Percentiles rank a stretch among this genome's conserved stretches.
These are phyloP conservation scores for Propithecus coquereli DNA, from an alignment of 2,113 vertebrate genomes.

Conservation along the genomic window DNA sequence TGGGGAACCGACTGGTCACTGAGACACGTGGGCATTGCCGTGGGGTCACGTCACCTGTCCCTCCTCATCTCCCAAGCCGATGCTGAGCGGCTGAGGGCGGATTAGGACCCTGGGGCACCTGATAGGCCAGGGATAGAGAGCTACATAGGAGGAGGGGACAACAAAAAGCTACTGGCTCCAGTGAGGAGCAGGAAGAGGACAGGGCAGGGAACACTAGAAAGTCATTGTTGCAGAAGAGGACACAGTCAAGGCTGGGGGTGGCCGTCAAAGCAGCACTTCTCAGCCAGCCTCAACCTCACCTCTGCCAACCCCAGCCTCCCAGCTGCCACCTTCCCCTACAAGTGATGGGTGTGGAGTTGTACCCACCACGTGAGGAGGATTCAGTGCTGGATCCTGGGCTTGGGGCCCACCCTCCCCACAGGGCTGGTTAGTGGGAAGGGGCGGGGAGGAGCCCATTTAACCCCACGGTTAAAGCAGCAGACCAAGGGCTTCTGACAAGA, in stretches of 20 bases:
- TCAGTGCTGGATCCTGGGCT: rapidly evolving
- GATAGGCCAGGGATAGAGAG: neutral
- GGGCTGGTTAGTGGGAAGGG: neutral
- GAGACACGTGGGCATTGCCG: rapidly evolving
- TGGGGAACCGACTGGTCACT: neutral
- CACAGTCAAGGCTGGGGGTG: no score
- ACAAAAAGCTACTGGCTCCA: neutral
- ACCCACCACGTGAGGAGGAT: rapidly evolving
- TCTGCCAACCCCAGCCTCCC: rapidly evolving
- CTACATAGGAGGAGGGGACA: rapidly evolving
- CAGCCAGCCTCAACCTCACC: rapidly evolving
- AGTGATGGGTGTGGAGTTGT: neutral
- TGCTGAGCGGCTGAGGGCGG: neutral
- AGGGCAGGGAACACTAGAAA: neutral
- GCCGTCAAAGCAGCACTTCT: rapidly evolving
- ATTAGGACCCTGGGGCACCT: no score
- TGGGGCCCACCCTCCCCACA: neutral
- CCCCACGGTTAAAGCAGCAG: neutral
- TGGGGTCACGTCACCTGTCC: rapidly evolving
- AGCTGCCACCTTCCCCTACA: neutral
- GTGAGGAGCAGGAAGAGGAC: neutral
- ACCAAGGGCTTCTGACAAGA: neutral
- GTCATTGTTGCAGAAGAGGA: neutral
- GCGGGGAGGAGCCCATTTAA: rapidly evolving
- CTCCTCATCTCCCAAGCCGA: no score